Conservation (phyloP, 2,797 vertebrate species). For the Periparus ater region DNA sequence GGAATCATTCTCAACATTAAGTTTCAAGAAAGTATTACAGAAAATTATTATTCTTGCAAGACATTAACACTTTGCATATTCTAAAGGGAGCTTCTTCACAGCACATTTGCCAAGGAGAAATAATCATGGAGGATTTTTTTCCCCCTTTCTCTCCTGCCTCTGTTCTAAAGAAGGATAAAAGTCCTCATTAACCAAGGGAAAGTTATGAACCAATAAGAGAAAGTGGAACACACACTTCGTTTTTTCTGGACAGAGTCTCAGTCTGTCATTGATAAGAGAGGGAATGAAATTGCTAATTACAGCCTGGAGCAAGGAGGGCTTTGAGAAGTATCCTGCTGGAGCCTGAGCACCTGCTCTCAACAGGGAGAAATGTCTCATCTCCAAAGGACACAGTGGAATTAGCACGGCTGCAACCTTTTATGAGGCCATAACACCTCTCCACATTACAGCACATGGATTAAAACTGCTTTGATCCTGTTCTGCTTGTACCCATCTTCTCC, state of each 20-base stretch:
- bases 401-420: not conserved
- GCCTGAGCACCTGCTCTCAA: constrained; percentile 26
- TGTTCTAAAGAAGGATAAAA: not conserved
- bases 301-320: constrained; percentile 2
- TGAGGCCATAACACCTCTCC: not conserved
- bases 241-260: not conserved
- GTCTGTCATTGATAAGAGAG: not conserved
- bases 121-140: not conserved
- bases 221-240: not conserved
- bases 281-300: constrained; percentile 13
- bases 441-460: not conserved
- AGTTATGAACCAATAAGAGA: not conserved
- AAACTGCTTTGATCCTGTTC: not conserved
- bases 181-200: not conserved
- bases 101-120: not conserved
- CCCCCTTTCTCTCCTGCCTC: not conserved
- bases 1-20: not conserved
- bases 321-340: not conserved
- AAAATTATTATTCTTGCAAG: not conserved
- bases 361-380: not conserved
- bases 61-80: not conserved
- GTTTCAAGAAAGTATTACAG: not conserved
- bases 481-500: not conserved
- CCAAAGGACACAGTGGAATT: not conserved
- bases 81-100: not conserved